Conservation (phyloP, 2,113 vertebrate species). For the Pardalotus punctatus region DNA sequence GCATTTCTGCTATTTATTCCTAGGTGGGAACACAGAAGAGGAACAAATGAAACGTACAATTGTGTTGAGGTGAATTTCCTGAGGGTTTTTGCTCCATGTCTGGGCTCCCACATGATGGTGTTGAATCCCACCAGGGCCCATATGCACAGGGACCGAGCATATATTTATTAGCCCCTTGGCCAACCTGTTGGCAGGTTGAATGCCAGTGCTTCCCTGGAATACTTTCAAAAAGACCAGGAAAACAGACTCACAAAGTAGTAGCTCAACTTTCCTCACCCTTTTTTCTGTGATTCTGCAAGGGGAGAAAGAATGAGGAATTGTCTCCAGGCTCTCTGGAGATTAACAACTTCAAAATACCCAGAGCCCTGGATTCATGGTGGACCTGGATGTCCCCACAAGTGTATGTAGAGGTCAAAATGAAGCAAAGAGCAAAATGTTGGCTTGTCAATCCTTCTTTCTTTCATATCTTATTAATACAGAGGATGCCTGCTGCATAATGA, state of each 20-base stretch:
- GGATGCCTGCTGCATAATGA: background rate
- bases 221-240: background rate
- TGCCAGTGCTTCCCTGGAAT: background rate
- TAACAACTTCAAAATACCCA: background rate
- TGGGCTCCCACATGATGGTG: background rate
- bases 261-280: background rate
- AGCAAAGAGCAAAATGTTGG: background rate
- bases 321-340: background rate
- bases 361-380: background rate
- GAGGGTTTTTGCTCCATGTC: background rate
- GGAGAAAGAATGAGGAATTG: background rate
- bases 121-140: background rate
- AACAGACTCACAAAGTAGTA: background rate
- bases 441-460: background rate
- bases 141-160: accelerated
- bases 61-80: background rate
- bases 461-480: background rate
- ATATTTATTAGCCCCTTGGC: background rate
- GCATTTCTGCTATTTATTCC: background rate
- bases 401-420: background rate
- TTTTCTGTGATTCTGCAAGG: background rate
- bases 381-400: background rate
- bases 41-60: background rate
- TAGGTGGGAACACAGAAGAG: background rate
- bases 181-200: background rate